A percentile compares a stretch with the other conserved stretches of the same genome.
These are phyloP conservation scores for Nomada hirtipes DNA, from an alignment of 2,888 invertebrate species.

Conservation along the genomic window DNA sequence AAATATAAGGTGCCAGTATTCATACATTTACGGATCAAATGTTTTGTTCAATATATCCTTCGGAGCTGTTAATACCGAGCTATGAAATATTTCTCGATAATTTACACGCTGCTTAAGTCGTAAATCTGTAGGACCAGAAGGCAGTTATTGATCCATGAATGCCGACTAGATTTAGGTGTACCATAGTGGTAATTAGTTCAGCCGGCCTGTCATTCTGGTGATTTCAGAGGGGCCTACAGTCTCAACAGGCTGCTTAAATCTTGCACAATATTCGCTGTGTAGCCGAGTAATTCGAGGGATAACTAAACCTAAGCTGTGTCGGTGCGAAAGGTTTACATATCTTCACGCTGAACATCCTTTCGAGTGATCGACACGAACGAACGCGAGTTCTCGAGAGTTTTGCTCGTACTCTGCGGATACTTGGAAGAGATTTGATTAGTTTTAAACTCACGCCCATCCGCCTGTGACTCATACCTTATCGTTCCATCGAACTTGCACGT, in stretches of 20 bases:
- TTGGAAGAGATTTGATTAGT: slow-evolving; percentile 59
- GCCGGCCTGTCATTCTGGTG: slow-evolving; percentile 55
- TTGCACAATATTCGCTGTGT: slow-evolving; percentile 47
- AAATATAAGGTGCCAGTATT: too few species aligned
- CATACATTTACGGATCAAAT: too few species aligned
- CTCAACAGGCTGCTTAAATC: slow-evolving; percentile 50
- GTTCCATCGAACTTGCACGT: neutral
- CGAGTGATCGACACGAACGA: slow-evolving; percentile 32
- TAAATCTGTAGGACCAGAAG: slow-evolving; percentile 26
- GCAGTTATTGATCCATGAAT: slow-evolving; percentile 53
- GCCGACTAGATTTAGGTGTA: slow-evolving; percentile 53
- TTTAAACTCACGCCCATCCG: slow-evolving; percentile 40
- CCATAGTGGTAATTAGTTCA: slow-evolving; percentile 61
- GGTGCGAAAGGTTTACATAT: slow-evolving; percentile 38
- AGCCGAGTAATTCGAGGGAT: slow-evolving; percentile 54
- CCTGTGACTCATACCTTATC: neutral
- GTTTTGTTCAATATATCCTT: too few species aligned
- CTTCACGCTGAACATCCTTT: slow-evolving; percentile 32
- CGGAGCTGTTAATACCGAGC: neutral
- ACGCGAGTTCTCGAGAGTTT: neutral
- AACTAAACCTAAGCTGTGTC: slow-evolving; percentile 53
- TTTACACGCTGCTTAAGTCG: neutral
- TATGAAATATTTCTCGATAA: neutral
- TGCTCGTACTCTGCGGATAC: slow-evolving; percentile 20
- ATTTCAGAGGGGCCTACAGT: slow-evolving; percentile 54